Conservation (phyloP, 2,113 vertebrate species). For the Syngnathus floridae region DNA sequence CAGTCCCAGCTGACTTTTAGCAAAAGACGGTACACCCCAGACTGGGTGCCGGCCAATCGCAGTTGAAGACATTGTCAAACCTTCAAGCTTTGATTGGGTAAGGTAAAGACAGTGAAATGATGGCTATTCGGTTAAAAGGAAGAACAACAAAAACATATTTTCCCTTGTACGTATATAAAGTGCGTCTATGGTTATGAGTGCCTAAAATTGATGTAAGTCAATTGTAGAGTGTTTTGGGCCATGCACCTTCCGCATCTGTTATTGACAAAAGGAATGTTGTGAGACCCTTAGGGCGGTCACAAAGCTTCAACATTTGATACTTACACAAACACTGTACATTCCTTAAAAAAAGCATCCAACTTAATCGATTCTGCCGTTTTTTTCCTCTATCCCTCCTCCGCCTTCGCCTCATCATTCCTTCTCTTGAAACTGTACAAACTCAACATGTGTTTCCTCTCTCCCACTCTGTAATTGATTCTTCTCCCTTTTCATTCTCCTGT, state of each 20-base stretch:
- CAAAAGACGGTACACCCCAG: no score
- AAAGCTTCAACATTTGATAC: not conserved
- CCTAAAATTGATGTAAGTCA: not conserved
- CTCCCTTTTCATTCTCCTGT: conserved; percentile 24
- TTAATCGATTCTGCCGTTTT: conserved; percentile 36
- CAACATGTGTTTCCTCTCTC: conserved; percentile 4
- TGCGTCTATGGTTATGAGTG: not conserved
- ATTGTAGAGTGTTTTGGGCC: not conserved
- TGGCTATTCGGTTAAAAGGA: not conserved
- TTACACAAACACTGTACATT: not conserved
- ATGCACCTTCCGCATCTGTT: not conserved
- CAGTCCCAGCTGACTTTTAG: no score
- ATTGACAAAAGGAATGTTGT: not conserved
- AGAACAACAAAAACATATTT: not conserved
- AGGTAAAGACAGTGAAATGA: no score
- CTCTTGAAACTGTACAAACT: conserved; percentile 1
- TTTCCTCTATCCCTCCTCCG: conserved; percentile 4
- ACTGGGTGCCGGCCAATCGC: no score
- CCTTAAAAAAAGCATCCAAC: conserved; percentile 10
- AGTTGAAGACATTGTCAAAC: no score
- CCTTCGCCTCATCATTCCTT: conserved; percentile 15
- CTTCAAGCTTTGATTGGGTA: no score
- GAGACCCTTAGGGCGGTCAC: not conserved
- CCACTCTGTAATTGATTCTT: conserved; percentile 36
- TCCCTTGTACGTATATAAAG: not conserved